These are phyloP conservation scores for Trachelus troglodyta DNA, from an alignment of 2,888 invertebrate species.

Conservation along the genomic window DNA sequence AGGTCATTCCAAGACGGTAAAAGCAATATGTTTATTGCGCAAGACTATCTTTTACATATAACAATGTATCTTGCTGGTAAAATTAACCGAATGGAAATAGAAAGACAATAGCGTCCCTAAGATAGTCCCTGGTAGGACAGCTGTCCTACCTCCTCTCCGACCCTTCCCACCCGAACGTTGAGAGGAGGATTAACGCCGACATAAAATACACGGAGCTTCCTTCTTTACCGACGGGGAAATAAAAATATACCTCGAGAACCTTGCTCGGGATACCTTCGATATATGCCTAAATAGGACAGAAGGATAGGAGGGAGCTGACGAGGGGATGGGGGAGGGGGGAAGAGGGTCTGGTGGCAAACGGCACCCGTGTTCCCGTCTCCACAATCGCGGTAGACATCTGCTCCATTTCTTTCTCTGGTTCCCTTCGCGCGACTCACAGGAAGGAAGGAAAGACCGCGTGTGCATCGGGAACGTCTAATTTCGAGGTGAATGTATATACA, in stretches of 20 bases:
- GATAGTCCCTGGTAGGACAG: neutral
- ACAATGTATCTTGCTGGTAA: neutral
- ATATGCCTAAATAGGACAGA: conserved; percentile 27
- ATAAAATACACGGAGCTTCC: neutral
- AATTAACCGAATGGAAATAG: neutral
- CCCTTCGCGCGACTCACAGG: conserved; percentile 16
- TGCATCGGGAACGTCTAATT: conserved; percentile 30
- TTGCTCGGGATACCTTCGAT: conserved; percentile 22
- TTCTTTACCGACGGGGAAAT: neutral
- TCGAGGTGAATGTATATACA: neutral
- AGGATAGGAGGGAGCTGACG: neutral
- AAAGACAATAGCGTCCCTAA: neutral
- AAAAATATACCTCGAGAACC: neutral
- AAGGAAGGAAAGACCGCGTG: conserved; percentile 4
- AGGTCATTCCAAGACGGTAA: neutral
- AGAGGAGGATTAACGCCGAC: neutral
- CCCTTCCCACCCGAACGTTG: neutral
- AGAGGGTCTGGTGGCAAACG: conserved; percentile 18
- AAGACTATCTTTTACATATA: neutral
- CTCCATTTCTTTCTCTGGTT: conserved; percentile 37
- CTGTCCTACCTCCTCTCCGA: neutral
- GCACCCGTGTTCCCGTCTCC: conserved; percentile 24
- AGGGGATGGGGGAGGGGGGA: conserved; percentile 8
- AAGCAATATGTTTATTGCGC: neutral
- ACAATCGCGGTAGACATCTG: conserved; percentile 39